Evolutionary conservation across 2,888 invertebrate species (phyloP).

Genomic region (Eupithecia vulgata): DNA sequence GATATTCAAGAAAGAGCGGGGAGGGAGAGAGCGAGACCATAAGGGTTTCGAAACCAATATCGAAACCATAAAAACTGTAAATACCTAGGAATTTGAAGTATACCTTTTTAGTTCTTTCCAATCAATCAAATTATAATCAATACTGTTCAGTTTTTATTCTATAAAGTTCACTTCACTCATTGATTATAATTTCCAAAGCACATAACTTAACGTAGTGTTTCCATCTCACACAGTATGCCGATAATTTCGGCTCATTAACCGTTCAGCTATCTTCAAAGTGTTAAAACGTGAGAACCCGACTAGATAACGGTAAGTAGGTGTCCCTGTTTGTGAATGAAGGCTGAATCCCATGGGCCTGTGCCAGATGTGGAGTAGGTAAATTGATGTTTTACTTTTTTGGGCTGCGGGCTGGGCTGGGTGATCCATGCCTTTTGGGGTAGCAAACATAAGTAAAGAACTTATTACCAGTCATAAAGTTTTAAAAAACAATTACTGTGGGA

Average conservation of each 20-base stretch:
- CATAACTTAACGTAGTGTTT: not conserved
- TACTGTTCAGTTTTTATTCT: not conserved
- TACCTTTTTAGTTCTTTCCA: no score
- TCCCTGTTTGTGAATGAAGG: slow-evolving; percentile 60
- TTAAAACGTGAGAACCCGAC: slow-evolving; percentile 56
- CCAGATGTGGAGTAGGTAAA: slow-evolving; percentile 54
- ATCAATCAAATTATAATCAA: not conserved
- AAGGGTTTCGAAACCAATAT: no score
- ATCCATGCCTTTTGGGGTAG: not conserved
- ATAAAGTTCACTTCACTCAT: not conserved
- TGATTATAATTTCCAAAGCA: not conserved
- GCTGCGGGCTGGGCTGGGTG: slow-evolving; percentile 1
- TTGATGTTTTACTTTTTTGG: slow-evolving; percentile 24
- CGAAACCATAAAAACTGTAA: no score
- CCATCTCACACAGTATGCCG: slow-evolving; percentile 25
- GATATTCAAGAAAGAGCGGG: no score
- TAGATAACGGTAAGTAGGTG: slow-evolving; percentile 64
- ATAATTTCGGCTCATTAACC: slow-evolving; percentile 39
- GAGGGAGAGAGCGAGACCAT: no score
- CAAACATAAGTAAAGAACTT: not conserved
- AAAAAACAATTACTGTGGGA: not conserved
- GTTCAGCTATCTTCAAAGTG: slow-evolving; percentile 40
- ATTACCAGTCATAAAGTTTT: not conserved
- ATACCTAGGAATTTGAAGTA: no score
- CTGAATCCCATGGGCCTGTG: slow-evolving; percentile 52